These are phyloP conservation scores for Mystacornis crossleyi DNA, from an alignment of 2,113 vertebrate genomes.

Conservation along the genomic window DNA sequence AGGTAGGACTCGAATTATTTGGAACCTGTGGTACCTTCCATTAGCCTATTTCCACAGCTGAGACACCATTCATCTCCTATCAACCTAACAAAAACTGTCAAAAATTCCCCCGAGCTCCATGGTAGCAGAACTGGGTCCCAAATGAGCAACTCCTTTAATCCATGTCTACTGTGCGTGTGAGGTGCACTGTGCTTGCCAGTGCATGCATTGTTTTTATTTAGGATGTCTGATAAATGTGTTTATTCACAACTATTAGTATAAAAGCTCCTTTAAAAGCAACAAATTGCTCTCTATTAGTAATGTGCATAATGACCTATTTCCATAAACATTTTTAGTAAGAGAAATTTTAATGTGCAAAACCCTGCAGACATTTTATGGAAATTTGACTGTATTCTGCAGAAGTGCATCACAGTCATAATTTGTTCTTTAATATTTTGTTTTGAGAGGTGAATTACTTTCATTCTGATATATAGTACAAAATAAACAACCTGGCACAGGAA, in stretches of 20 bases:
- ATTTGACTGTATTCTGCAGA: constrained; percentile 54
- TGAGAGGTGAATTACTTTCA: constrained; percentile 66
- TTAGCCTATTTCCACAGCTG: not conserved
- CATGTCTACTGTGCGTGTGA: not conserved
- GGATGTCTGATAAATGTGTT: constrained; percentile 61
- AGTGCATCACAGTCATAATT: constrained; percentile 55
- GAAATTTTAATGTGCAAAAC: constrained; percentile 73
- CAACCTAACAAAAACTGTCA: not conserved
- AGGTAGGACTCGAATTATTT: fast-evolving
- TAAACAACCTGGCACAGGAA: constrained; percentile 25
- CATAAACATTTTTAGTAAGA: constrained; percentile 70
- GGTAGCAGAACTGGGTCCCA: not conserved
- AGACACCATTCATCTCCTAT: not conserved
- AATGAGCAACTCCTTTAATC: not conserved
- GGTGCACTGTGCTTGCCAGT: not conserved
- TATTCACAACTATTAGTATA: constrained; percentile 71
- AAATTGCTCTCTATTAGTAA: constrained; percentile 72
- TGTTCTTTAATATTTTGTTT: constrained; percentile 66
- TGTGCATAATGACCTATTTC: constrained; percentile 75
- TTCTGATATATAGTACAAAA: constrained; percentile 46
- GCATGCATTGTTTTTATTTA: constrained; percentile 57
- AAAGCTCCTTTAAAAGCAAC: constrained; percentile 73
- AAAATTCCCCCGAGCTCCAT: not conserved
- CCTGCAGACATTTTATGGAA: constrained; percentile 76
- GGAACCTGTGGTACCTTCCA: not conserved